Percentiles rank a stretch among this genome's conserved stretches.
phyloP scores from a whole-genome alignment of 2,888 invertebrate species.

The Cylloceria caligata region DNA sequence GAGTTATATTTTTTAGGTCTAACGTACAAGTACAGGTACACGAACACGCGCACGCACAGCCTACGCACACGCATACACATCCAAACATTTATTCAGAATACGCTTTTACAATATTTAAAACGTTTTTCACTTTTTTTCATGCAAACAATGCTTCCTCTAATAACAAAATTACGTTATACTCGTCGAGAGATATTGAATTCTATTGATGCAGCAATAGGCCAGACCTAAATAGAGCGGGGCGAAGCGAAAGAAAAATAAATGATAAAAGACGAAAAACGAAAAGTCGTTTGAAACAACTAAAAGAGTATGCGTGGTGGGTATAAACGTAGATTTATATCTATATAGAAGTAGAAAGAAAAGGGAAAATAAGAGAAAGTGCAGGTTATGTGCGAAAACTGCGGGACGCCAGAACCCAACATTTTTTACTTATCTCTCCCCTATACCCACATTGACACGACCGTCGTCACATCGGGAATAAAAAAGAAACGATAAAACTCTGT shows the following conservation, averaged over 20 bases:
- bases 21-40: too few species aligned
- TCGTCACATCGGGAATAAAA: constrained; percentile 33
- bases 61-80: too few species aligned
- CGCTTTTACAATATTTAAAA: too few species aligned
- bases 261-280: constrained; percentile 2
- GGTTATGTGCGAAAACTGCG: constrained; percentile 41
- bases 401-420: constrained; percentile 46
- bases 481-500: constrained; percentile 53
- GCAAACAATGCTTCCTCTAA: not conserved
- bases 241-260: not conserved
- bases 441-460: constrained; percentile 11
- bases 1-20: too few species aligned
- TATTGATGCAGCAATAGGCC: not conserved
- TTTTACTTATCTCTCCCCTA: constrained; percentile 38
- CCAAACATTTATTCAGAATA: too few species aligned
- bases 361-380: constrained; percentile 30
- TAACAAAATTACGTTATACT: not conserved
- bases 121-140: not conserved
- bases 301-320: constrained; percentile 47
- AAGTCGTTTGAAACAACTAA: constrained; percentile 54
- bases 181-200: not conserved
- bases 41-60: too few species aligned
- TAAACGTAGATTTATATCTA: constrained; percentile 37
- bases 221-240: not conserved
- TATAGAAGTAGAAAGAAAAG: constrained; percentile 16